Evolutionary conservation across 2,797 vertebrate genomes (phyloP).

Genomic region (Paramormyrops hopkinsi): DNA sequence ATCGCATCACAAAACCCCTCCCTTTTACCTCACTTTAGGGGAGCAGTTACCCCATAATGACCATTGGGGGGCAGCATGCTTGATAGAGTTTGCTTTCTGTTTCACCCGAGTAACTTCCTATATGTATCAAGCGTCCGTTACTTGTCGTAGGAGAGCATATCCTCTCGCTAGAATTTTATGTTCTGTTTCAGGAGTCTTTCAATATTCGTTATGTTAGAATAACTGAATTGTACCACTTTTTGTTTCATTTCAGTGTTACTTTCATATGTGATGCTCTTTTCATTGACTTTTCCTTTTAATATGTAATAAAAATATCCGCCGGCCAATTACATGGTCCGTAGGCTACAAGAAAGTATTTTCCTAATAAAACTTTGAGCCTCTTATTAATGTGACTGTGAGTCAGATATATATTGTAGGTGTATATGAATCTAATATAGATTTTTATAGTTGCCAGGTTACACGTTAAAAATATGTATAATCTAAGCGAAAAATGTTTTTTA

Average conservation of each 20-base stretch:
- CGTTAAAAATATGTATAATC: background rate
- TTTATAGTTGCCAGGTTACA: background rate
- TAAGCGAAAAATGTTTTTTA: background rate
- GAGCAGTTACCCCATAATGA: background rate
- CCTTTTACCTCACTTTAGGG: slow-evolving; percentile 32
- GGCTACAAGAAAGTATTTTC: background rate
- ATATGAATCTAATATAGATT: background rate
- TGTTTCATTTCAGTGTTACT: background rate
- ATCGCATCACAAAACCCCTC: slow-evolving; percentile 3
- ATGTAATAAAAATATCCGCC: background rate
- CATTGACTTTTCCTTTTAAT: background rate
- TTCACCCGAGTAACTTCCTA: background rate
- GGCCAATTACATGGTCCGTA: background rate
- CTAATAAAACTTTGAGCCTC: background rate
- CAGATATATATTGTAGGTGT: background rate
- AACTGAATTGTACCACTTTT: background rate
- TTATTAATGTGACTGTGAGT: background rate
- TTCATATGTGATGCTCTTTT: background rate
- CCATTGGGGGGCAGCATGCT: background rate
- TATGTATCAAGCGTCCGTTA: background rate
- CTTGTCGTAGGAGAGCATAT: background rate
- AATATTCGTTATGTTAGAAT: background rate
- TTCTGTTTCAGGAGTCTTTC: background rate
- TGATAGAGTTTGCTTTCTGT: background rate
- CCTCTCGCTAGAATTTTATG: background rate